phyloP scores from a whole-genome alignment of 2,113 vertebrate species.

The Malurus melanocephalus region DNA sequence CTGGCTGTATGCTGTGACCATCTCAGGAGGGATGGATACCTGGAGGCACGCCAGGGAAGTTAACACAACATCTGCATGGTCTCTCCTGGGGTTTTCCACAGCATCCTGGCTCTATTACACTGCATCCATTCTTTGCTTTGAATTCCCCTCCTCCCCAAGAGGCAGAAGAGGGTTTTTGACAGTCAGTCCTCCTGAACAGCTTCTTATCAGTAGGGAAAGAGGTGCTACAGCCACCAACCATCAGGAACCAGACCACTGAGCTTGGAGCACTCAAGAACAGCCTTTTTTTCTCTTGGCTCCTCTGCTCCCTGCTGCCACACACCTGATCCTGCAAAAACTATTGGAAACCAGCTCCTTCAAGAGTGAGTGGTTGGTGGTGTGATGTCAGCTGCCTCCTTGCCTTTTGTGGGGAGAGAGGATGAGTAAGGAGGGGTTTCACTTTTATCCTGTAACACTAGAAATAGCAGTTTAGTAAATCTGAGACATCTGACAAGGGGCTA shows the following conservation, averaged over 20 bases:
- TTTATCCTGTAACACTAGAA: neutral
- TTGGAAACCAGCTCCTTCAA: neutral
- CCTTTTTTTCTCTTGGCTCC: neutral
- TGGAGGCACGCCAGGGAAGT: neutral
- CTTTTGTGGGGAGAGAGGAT: neutral
- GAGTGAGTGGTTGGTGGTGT: neutral
- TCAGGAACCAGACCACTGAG: fast-evolving
- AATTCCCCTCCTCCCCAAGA: neutral
- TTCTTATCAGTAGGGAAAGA: neutral
- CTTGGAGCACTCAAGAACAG: neutral
- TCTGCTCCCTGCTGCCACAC: neutral
- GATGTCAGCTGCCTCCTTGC: neutral
- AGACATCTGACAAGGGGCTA: neutral
- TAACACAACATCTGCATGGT: neutral
- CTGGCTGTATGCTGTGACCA: neutral
- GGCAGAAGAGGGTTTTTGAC: neutral
- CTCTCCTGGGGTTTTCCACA: neutral
- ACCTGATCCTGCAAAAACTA: neutral
- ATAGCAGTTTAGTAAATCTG: neutral
- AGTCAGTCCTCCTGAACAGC: neutral
- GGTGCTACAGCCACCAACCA: neutral
- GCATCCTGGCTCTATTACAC: neutral
- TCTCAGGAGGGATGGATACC: neutral
- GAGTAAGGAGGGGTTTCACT: neutral
- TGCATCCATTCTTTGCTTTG: neutral